phyloP scores from a whole-genome alignment of 1,140 invertebrate species.

The Drosophila lowei region DNA sequence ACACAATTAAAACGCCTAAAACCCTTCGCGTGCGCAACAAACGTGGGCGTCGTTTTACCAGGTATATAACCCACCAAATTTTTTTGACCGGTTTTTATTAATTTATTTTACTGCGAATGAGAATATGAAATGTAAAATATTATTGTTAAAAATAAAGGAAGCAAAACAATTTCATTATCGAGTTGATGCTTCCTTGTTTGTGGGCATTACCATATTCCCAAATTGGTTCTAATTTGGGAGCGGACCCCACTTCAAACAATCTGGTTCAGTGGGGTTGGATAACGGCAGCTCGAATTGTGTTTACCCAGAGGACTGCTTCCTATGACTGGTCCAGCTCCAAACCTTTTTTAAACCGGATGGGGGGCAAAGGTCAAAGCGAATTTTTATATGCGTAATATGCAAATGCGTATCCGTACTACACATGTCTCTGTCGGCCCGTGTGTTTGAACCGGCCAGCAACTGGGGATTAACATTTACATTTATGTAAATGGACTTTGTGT shows the following conservation, averaged over 20 bases:
- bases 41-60: too few relatives aligned
- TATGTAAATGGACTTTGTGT: conserved; percentile 70
- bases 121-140: conserved; percentile 62
- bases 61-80: too few relatives aligned
- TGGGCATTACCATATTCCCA: conserved; percentile 52
- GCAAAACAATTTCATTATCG: conserved; percentile 44
- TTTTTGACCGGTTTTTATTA: too few relatives aligned
- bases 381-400: conserved; percentile 12
- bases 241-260: background rate
- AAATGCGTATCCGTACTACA: conserved; percentile 1
- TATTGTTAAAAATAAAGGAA: too few relatives aligned
- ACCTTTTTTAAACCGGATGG: conserved; percentile 75
- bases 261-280: background rate
- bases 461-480: conserved; percentile 50
- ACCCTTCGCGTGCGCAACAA: too few relatives aligned
- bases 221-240: too few relatives aligned
- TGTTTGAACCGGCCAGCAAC: conserved; percentile 12
- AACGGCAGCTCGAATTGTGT: too few relatives aligned
- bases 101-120: conserved; percentile 31
- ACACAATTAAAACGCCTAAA: conserved; percentile 74
- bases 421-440: background rate
- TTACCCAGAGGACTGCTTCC: too few relatives aligned
- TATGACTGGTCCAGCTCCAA: conserved; percentile 28
- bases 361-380: conserved; percentile 70
- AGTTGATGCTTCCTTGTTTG: conserved; percentile 57